Percentiles rank a stretch among this genome's conserved stretches.
phyloP scores from a whole-genome alignment of 2,113 vertebrate species.

The Dicrurus megarhynchus region DNA sequence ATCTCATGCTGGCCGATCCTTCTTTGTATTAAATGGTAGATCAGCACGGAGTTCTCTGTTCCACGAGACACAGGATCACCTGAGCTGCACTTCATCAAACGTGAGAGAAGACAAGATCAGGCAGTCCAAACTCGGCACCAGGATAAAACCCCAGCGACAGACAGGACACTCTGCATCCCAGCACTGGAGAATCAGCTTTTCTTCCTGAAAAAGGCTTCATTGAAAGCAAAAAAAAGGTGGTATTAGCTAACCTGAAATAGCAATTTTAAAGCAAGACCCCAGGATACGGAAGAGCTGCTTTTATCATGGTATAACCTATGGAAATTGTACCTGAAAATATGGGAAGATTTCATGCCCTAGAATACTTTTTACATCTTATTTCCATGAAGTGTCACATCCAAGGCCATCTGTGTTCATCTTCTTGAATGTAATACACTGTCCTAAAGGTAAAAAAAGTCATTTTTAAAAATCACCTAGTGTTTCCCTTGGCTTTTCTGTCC shows the following conservation, averaged over 20 bases:
- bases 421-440: neutral
- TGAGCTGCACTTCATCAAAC: neutral
- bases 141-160: neutral
- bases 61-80: neutral
- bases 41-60: neutral
- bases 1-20: neutral
- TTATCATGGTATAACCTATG: neutral
- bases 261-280: neutral
- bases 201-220: neutral
- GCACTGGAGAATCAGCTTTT: neutral
- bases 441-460: neutral
- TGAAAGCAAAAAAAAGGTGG: neutral
- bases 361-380: neutral
- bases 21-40: neutral
- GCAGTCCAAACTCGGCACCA: fast-evolving
- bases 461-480: neutral
- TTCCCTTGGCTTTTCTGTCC: neutral
- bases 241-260: neutral
- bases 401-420: neutral
- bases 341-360: neutral
- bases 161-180: fast-evolving
- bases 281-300: neutral
- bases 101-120: neutral
- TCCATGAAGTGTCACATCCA: fast-evolving
- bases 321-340: neutral